phyloP scores from a whole-genome alignment of 1,140 invertebrate species.

The Eriosoma lanigerum region DNA sequence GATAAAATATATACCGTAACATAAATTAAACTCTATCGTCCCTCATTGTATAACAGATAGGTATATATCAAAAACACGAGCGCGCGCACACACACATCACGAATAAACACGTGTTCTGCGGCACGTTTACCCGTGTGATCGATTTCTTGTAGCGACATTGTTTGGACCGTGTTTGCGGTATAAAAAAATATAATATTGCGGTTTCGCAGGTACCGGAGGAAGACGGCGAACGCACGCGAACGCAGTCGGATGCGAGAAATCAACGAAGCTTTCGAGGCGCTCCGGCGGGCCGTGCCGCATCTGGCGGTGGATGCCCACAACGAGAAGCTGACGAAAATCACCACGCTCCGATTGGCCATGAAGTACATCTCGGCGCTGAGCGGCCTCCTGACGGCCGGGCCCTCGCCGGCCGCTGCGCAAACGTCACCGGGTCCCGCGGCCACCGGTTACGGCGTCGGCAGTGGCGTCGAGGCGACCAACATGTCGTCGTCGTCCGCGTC shows the following conservation, averaged over 20 bases:
- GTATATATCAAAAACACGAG: too few species aligned
- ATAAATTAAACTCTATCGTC: too few species aligned
- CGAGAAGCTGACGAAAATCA: slow-evolving; percentile 67
- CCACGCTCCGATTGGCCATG: slow-evolving; percentile 65
- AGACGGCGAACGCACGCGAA: slow-evolving; percentile 86
- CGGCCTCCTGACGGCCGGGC: slow-evolving; percentile 54
- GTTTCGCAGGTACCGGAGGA: slow-evolving; percentile 63
- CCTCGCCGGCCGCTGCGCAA: background rate
- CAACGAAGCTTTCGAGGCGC: slow-evolving; percentile 80
- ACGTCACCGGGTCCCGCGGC: background rate
- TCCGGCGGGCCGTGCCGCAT: slow-evolving; percentile 73
- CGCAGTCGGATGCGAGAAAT: slow-evolving; percentile 84
- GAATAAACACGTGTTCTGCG: too few species aligned
- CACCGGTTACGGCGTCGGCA: background rate
- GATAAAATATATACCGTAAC: too few species aligned
- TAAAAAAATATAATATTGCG: background rate
- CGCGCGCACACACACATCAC: too few species aligned
- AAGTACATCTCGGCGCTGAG: slow-evolving; percentile 68
- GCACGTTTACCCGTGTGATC: too few species aligned
- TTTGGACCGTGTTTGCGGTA: too few species aligned
- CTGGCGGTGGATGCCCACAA: slow-evolving; percentile 53
- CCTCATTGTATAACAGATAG: too few species aligned
- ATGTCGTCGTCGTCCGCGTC: slow-evolving; percentile 8
- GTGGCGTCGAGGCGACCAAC: background rate
- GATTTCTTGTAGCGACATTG: too few species aligned